Conservation (phyloP, 2,888 invertebrate genomes). For the Patella depressa region DNA sequence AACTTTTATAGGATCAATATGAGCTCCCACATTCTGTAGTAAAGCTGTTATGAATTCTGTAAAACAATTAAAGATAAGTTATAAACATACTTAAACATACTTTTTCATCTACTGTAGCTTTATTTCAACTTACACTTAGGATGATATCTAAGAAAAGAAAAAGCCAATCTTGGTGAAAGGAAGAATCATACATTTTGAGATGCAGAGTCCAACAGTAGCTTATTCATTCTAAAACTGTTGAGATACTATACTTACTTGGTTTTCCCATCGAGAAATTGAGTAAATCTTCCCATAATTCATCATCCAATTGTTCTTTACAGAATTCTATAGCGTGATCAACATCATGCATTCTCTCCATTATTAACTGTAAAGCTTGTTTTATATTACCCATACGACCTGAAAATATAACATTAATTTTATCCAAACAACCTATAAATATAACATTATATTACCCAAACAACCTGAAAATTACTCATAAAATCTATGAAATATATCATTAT, state of each 20-base stretch:
- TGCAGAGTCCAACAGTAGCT: no score
- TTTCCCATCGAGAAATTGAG: conserved; percentile 89
- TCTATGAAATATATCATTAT: no score
- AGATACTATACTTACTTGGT: conserved; percentile 76
- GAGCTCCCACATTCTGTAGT: conserved; percentile 83
- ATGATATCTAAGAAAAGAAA: no score
- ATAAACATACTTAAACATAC: neutral
- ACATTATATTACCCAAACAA: no score
- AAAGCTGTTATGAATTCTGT: conserved; percentile 80
- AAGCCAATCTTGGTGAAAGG: no score
- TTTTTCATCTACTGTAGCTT: no score
- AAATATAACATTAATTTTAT: conserved; percentile 22
- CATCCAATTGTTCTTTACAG: conserved; percentile 95
- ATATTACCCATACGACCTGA: conserved; percentile 86
- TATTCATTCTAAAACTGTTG: no score
- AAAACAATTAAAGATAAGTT: conserved; percentile 38
- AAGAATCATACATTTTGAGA: no score
- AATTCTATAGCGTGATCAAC: conserved; percentile 95
- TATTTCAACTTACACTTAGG: no score
- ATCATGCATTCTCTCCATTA: conserved; percentile 86
- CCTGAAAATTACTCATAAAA: no score
- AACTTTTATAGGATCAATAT: conserved; percentile 86
- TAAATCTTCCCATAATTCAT: conserved; percentile 91
- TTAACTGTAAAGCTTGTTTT: conserved; percentile 90
- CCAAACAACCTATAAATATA: no score